Conservation (phyloP, 2,113 vertebrate genomes). For the Phyllostomus discolor region DNA sequence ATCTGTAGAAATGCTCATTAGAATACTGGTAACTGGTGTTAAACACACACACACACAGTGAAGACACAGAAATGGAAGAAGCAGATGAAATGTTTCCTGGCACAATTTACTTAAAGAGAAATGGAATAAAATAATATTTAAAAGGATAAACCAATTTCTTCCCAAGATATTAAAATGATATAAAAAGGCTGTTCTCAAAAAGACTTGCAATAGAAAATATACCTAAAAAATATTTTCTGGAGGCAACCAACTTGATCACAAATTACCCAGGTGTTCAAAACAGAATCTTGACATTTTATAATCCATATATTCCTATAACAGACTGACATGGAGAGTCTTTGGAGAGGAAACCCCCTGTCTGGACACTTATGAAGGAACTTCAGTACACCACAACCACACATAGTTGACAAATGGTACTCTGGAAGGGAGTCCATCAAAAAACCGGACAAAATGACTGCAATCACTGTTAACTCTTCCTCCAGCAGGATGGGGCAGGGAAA, state of each 20-base stretch:
- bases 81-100: constrained; percentile 36
- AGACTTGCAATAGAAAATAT: background rate
- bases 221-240: background rate
- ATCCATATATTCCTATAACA: background rate
- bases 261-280: constrained; percentile 26
- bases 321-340: constrained; percentile 19
- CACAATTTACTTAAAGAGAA: constrained; percentile 8
- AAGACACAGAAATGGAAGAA: constrained; percentile 11
- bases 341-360: constrained; percentile 17
- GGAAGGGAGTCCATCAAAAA: background rate
- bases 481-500: constrained; percentile 33
- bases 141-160: constrained; percentile 27
- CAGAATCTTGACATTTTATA: constrained; percentile 6
- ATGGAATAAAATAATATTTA: constrained; percentile 36
- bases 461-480: constrained; percentile 56
- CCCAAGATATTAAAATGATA: background rate
- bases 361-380: constrained; percentile 63
- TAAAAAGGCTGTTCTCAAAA: background rate
- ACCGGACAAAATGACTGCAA: background rate
- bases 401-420: background rate
- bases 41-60: background rate
- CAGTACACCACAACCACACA: constrained; percentile 8
- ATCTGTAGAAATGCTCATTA: constrained; percentile 7
- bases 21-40: background rate
- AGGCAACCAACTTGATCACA: constrained; percentile 43